Percentiles rank a stretch among this genome's conserved stretches.
These are phyloP conservation scores for Sinhomidia bicolor DNA, from an alignment of 2,888 invertebrate genomes.

Conservation along the genomic window DNA sequence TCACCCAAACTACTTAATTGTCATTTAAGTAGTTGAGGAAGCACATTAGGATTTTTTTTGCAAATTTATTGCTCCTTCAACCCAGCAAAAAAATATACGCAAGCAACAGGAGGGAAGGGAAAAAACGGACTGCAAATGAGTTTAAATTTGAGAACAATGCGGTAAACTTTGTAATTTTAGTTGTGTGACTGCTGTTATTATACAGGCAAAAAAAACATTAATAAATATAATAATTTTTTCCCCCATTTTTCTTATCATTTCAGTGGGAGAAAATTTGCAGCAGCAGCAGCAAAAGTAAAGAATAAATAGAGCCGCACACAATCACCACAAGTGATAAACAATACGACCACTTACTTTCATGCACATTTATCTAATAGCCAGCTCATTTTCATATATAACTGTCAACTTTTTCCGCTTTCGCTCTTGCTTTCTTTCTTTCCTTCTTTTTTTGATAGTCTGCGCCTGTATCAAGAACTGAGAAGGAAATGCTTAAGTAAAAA, in stretches of 20 bases:
- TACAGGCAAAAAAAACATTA: no score
- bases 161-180: neutral
- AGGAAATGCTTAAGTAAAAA: neutral
- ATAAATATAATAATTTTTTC: no score
- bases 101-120: neutral
- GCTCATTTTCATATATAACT: slow-evolving; percentile 40
- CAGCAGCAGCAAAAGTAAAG: no score
- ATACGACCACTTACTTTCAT: slow-evolving; percentile 48
- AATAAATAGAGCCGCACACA: neutral
- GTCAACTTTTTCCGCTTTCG: slow-evolving; percentile 11
- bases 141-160: neutral
- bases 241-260: no score
- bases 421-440: neutral
- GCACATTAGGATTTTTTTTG: neutral
- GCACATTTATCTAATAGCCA: slow-evolving; percentile 40
- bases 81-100: no score
- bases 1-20: neutral
- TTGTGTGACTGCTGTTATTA: neutral
- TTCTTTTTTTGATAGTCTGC: no score
- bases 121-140: neutral
- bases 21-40: neutral
- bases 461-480: neutral
- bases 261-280: no score
- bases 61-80: neutral
- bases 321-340: slow-evolving; percentile 41